These are phyloP conservation scores for Acanthacorydalis orientalis DNA, from an alignment of 2,888 invertebrate species.

Conservation along the genomic window DNA sequence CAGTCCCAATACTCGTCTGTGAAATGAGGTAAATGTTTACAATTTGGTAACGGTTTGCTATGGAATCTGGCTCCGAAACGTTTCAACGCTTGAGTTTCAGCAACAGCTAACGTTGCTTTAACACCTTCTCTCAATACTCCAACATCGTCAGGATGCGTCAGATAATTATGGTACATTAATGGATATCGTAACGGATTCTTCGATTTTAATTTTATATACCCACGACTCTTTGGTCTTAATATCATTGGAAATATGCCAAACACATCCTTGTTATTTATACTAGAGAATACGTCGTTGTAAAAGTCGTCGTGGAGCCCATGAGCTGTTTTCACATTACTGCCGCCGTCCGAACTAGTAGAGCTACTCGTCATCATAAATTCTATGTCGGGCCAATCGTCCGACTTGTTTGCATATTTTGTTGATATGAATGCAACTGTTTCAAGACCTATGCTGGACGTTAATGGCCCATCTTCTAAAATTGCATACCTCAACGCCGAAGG, in stretches of 20 bases:
- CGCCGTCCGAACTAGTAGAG: constrained; percentile 71
- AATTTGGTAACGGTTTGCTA: constrained; percentile 59
- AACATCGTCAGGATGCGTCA: constrained; percentile 74
- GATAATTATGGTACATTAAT: constrained; percentile 77
- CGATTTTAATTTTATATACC: constrained; percentile 55
- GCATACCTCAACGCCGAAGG: constrained; percentile 73
- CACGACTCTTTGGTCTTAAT: constrained; percentile 73
- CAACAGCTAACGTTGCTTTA: constrained; percentile 67
- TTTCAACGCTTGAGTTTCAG: constrained; percentile 60
- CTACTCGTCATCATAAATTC: constrained; percentile 80
- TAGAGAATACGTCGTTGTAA: constrained; percentile 56
- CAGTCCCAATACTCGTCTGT: constrained; percentile 85
- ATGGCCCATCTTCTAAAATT: constrained; percentile 68
- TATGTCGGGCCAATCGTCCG: constrained; percentile 84
- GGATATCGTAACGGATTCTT: constrained; percentile 66
- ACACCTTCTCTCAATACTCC: constrained; percentile 70
- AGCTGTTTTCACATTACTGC: constrained; percentile 52
- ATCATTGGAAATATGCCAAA: constrained; percentile 79
- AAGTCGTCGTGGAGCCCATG: constrained; percentile 70
- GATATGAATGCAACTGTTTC: constrained; percentile 79
- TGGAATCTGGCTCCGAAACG: constrained; percentile 65
- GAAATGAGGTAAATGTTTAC: constrained; percentile 56
- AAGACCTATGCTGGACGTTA: constrained; percentile 73
- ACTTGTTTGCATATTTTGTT: constrained; percentile 72
- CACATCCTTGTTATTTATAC: constrained; percentile 56